Evolutionary conservation across 1,140 invertebrate species (phyloP).

Genomic region (Cyrtorhinus lividipennis): DNA sequence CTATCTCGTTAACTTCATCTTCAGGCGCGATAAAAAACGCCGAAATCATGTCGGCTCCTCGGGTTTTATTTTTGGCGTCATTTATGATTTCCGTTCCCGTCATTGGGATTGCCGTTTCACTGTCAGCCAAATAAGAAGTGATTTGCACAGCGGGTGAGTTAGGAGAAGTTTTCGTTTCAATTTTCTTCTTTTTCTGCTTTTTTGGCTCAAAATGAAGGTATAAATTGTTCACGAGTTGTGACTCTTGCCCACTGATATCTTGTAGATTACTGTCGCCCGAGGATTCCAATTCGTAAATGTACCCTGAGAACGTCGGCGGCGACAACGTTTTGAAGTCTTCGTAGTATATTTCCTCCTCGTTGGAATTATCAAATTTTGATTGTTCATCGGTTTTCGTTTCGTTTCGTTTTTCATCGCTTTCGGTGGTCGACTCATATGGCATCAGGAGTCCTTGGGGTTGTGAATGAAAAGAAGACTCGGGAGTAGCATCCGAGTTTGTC

Average conservation of each 20-base stretch:
- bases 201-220: constrained; percentile 11
- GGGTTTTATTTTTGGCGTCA: constrained; percentile 2
- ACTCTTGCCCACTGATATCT: constrained; percentile 12
- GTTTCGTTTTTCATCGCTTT: background rate
- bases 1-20: constrained; percentile 14
- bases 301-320: background rate
- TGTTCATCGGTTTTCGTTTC: background rate
- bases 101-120: constrained; percentile 14
- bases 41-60: constrained; percentile 19
- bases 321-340: background rate
- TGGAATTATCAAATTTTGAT: background rate
- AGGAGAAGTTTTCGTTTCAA: background rate
- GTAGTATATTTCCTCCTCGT: background rate
- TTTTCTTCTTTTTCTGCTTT: constrained; percentile 4
- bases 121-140: constrained; percentile 23
- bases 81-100: background rate
- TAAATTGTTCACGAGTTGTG: background rate
- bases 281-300: constrained; percentile 2
- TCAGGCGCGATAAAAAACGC: constrained; percentile 19
- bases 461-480: no score
- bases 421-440: background rate
- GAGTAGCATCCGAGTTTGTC: no score
- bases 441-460: background rate
- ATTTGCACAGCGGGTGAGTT: constrained; percentile 14
- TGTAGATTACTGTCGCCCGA: background rate